Percentiles rank a stretch among this genome's conserved stretches.
Conservation (phyloP, 2,888 invertebrate species). For the Tetanocera ferruginea region DNA sequence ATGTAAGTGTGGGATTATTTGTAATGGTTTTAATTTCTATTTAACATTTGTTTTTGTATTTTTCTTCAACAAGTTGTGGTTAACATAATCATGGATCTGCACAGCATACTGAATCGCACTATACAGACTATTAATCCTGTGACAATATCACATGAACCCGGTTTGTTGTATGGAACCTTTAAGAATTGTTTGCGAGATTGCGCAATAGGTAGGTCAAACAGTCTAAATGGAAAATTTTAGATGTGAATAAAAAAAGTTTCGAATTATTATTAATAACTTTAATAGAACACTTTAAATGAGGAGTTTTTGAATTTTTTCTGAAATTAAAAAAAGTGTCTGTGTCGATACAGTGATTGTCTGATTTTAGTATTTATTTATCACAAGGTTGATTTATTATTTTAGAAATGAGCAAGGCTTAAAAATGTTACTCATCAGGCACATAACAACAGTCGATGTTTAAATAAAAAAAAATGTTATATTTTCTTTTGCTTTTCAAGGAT, state of each 20-base stretch:
- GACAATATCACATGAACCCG: conserved; percentile 72
- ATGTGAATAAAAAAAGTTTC: too few relatives aligned
- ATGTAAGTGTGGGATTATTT: conserved; percentile 70
- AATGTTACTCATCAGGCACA: too few relatives aligned
- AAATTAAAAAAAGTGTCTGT: too few relatives aligned
- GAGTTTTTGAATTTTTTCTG: too few relatives aligned
- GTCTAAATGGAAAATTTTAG: too few relatives aligned
- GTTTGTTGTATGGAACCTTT: conserved; percentile 74
- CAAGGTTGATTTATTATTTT: too few relatives aligned
- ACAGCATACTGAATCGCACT: conserved; percentile 74
- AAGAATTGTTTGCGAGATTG: conserved; percentile 76
- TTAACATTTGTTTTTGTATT: conserved; percentile 4
- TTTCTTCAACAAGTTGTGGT: conserved; percentile 73
- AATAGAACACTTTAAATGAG: too few relatives aligned
- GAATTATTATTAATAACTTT: too few relatives aligned
- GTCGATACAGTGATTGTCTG: not conserved
- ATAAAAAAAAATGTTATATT: not conserved
- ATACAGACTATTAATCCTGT: conserved; percentile 73
- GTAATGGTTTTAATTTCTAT: not conserved
- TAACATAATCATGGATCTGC: conserved; percentile 76
- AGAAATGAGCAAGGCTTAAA: too few relatives aligned
- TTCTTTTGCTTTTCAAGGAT: conserved; percentile 61
- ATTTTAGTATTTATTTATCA: too few relatives aligned
- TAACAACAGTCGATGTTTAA: not conserved
- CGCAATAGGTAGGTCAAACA: conserved; percentile 71